Conservation (phyloP, 2,113 vertebrate genomes). For the Monopterus albus region DNA sequence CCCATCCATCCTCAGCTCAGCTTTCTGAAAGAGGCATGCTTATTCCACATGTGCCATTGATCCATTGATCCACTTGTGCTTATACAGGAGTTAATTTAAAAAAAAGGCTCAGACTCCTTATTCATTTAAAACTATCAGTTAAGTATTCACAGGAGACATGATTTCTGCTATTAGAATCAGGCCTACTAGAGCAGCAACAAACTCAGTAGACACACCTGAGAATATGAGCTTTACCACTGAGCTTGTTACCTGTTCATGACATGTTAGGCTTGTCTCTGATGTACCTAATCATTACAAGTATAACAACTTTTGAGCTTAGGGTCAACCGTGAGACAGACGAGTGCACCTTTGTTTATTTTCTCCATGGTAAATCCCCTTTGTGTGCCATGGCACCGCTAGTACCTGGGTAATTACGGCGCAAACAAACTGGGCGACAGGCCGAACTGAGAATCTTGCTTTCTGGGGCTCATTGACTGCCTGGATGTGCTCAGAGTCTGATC, state of each 20-base stretch:
- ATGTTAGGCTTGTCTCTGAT: constrained; percentile 12
- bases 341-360: constrained; percentile 54
- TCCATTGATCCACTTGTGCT: constrained; percentile 55
- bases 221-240: not conserved
- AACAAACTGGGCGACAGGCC: constrained; percentile 60
- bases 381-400: constrained; percentile 53
- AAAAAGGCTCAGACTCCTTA: constrained; percentile 31
- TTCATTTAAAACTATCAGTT: constrained; percentile 47
- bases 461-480: constrained; percentile 53
- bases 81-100: constrained; percentile 68
- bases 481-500: constrained; percentile 60
- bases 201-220: not conserved
- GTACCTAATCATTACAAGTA: constrained; percentile 36
- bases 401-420: constrained; percentile 68
- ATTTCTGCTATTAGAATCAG: not conserved
- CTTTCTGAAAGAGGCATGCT: constrained; percentile 18
- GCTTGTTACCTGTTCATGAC: not conserved
- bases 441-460: constrained; percentile 41
- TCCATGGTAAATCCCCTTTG: constrained; percentile 45
- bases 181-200: not conserved
- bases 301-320: constrained; percentile 25
- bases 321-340: constrained; percentile 40
- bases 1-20: constrained; percentile 4
- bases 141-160: constrained; percentile 22
- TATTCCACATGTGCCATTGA: constrained; percentile 24